phyloP scores from a whole-genome alignment of 2,888 invertebrate genomes.

The Theretra japonica region DNA sequence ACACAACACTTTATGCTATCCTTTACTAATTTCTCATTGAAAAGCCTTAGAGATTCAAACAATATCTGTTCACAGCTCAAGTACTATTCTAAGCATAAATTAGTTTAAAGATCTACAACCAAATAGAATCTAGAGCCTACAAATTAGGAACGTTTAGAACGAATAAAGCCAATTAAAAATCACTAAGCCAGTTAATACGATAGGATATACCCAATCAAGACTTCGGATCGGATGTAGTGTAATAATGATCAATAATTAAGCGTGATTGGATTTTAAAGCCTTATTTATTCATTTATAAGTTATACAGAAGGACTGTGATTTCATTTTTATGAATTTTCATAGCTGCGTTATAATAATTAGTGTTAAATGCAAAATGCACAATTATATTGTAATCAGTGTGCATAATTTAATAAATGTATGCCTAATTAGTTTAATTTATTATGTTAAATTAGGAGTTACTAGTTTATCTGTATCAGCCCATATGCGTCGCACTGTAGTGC shows the following conservation, averaged over 20 bases:
- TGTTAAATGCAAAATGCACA: background rate
- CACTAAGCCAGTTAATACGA: background rate
- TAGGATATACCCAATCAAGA: background rate
- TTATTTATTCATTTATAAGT: background rate
- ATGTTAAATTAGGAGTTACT: too few relatives aligned
- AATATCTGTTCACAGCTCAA: too few relatives aligned
- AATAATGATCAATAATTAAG: background rate
- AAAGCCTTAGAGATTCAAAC: too few relatives aligned
- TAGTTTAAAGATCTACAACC: too few relatives aligned
- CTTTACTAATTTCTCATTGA: too few relatives aligned
- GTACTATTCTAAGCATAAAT: too few relatives aligned
- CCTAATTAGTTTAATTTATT: too few relatives aligned
- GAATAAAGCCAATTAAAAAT: background rate
- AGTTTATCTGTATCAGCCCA: too few relatives aligned
- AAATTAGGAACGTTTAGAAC: too few relatives aligned
- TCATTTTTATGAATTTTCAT: background rate
- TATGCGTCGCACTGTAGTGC: too few relatives aligned
- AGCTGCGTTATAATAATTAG: background rate
- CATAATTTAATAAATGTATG: background rate
- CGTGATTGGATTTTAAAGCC: background rate
- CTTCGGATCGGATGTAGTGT: background rate
- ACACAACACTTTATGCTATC: too few relatives aligned
- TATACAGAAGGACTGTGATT: background rate
- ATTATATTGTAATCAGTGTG: background rate
- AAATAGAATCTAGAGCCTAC: too few relatives aligned